Base-by-base conservation (phyloP, 1,140 invertebrate genomes). In the Elysia chlorotica region DNA sequence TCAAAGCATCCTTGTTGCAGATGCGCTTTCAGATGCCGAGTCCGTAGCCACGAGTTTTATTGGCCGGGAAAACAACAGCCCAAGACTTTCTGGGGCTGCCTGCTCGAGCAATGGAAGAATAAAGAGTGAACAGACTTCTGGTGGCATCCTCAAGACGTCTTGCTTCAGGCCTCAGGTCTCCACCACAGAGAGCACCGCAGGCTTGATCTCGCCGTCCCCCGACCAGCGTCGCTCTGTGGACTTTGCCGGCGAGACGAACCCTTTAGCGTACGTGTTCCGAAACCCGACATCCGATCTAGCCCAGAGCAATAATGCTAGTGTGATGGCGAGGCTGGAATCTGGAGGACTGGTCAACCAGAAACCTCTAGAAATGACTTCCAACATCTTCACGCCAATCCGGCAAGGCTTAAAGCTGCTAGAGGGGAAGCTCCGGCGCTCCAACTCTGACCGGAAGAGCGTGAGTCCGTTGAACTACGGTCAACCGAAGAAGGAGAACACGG, bases 401-500 rank as follows among this genome's bases (percentile, higher is more conserved):
- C 37, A 61, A 3, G 36, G 65, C 35, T 35, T 59, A n/a, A 62
- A 59, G 53, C 17, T 36, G 2, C 54, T 70, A 0, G 65, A 68
- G 28, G 35, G 31, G 2, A 30, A 48, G 17, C 23, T 65, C 33
- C 56, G 56, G 3, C 48, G 33, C 1, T 48, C 36, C 65, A 65
- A 61, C 33, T 56, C 65, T 1, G 37, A 59, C 56, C 14, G 28
- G 28, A 30, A 59, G 25, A 10, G 10, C 14, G 28, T 17, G 10
- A 17, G 10, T 10, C 56, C 56, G 6, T 17, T 17, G 28, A 6
- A 6, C 19, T 63, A 71, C 62, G 33, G 36, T 28, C 59, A 71
- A 30, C 68, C 68, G n/a, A 76, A 76, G 30, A 67, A 62, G 66
- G 67, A 54, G 38, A 76, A 76, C 59, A 76, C 74, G 0, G 65